Conservation (phyloP, 2,888 invertebrate genomes). For the Apoda limacodes region DNA sequence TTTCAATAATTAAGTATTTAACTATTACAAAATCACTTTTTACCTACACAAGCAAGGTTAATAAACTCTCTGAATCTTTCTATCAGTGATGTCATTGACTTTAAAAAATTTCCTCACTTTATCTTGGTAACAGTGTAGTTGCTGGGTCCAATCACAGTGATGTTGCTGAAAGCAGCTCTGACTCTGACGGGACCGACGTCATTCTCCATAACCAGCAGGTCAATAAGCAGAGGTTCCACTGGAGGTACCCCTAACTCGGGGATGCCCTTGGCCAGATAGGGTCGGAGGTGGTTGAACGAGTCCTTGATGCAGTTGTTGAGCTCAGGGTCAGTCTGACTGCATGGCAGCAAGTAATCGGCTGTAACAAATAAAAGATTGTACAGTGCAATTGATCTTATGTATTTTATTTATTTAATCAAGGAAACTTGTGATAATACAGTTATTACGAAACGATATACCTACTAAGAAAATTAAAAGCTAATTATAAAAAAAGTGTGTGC, state of each 20-base stretch:
- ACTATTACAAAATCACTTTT: no score
- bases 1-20: no score
- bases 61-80: background rate
- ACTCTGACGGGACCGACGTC: conserved; percentile 81
- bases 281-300: conserved; percentile 79
- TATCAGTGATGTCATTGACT: background rate
- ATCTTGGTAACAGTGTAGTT: conserved; percentile 79
- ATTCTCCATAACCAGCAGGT: conserved; percentile 81
- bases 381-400: no score
- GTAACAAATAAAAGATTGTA: no score
- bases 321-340: conserved; percentile 74
- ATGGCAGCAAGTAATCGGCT: conserved; percentile 81
- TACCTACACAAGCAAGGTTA: no score
- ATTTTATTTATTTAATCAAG: no score
- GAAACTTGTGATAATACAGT: no score
- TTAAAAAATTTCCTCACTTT: conserved; percentile 51
- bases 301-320: conserved; percentile 75
- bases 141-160: conserved; percentile 80
- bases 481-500: no score
- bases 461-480: no score
- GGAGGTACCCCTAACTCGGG: conserved; percentile 79
- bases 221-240: conserved; percentile 79
- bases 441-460: no score
- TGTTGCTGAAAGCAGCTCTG: conserved; percentile 78
- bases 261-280: conserved; percentile 77